phyloP scores from a whole-genome alignment of 2,797 vertebrate genomes.

The Phrynocephalus guinanensis region DNA sequence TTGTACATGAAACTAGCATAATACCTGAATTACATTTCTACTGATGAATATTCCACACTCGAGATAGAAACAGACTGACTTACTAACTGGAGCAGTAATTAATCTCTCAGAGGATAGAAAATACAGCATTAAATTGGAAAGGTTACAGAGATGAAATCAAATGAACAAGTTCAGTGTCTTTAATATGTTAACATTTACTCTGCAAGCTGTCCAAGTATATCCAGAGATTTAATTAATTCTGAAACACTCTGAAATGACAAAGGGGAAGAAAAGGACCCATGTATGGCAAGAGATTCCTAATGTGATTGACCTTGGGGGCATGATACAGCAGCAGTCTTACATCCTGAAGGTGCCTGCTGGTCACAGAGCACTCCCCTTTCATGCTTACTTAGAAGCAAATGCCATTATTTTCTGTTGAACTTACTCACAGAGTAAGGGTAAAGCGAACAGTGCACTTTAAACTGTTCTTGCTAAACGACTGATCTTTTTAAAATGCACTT shows the following conservation, averaged over 20 bases:
- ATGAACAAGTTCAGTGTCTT: slow-evolving; percentile 74
- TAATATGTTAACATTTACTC: slow-evolving; percentile 72
- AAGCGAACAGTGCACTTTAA: slow-evolving; percentile 18
- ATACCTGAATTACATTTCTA: slow-evolving; percentile 57
- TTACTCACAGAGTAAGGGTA: not conserved
- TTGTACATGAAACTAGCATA: slow-evolving; percentile 55
- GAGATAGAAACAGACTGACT: slow-evolving; percentile 66
- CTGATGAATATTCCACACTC: slow-evolving; percentile 62
- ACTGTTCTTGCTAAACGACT: slow-evolving; percentile 35
- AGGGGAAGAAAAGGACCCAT: slow-evolving; percentile 62
- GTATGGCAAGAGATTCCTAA: slow-evolving; percentile 62
- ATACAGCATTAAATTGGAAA: slow-evolving; percentile 76
- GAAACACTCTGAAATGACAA: slow-evolving; percentile 66
- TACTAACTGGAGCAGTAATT: slow-evolving; percentile 75
- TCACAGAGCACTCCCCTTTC: not conserved
- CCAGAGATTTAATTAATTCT: slow-evolving; percentile 78
- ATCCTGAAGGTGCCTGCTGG: not conserved
- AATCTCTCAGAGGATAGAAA: slow-evolving; percentile 76
- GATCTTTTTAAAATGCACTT: slow-evolving; percentile 22
- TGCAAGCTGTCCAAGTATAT: slow-evolving; percentile 68
- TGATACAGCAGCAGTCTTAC: slow-evolving; percentile 50
- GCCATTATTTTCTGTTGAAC: not conserved
- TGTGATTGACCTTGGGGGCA: slow-evolving; percentile 55
- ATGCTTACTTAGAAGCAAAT: not conserved
- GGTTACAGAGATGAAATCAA: slow-evolving; percentile 76